These are phyloP conservation scores for Parascotia fuliginaria DNA, from an alignment of 2,888 invertebrate genomes.

Conservation along the genomic window DNA sequence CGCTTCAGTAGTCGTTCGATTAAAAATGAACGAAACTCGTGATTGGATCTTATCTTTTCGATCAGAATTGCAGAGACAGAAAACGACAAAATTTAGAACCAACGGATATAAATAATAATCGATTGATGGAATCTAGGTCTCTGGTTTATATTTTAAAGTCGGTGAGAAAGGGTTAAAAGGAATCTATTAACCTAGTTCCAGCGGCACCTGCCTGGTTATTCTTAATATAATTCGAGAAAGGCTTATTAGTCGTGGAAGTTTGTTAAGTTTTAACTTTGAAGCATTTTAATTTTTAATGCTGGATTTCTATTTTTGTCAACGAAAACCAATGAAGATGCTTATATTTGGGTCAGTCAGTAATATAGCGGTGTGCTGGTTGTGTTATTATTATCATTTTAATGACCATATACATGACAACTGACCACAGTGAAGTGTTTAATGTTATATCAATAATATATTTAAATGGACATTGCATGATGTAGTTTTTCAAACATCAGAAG, in stretches of 20 bases:
- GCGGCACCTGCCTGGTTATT: slow-evolving; percentile 44
- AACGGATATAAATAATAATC: slow-evolving; percentile 19
- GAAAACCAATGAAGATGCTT: too few relatives aligned
- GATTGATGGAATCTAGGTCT: slow-evolving; percentile 22
- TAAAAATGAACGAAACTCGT: slow-evolving; percentile 25
- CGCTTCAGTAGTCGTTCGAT: slow-evolving; percentile 14
- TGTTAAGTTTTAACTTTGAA: slow-evolving; percentile 34
- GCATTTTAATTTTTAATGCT: slow-evolving; percentile 30
- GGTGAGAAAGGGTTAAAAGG: slow-evolving; percentile 30
- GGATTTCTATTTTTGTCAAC: slow-evolving; percentile 21
- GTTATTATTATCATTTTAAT: too few relatives aligned
- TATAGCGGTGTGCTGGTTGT: too few relatives aligned
- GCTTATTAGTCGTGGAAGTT: slow-evolving; percentile 36
- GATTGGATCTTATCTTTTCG: slow-evolving; percentile 18
- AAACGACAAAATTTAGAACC: neutral
- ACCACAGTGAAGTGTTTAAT: too few relatives aligned
- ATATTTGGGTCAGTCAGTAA: neutral
- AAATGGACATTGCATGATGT: too few relatives aligned
- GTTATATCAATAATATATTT: too few relatives aligned
- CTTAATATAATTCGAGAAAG: slow-evolving; percentile 50
- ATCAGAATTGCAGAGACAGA: slow-evolving; percentile 10
- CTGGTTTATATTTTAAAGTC: slow-evolving; percentile 16
- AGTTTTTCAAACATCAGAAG: too few relatives aligned
- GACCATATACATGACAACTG: too few relatives aligned
- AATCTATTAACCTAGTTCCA: slow-evolving; percentile 51